Evolutionary conservation across 2,113 vertebrate genomes (phyloP), one percentile per base, ranked within the genome.

Genomic region (Leucoraja erinaceus): DNA sequence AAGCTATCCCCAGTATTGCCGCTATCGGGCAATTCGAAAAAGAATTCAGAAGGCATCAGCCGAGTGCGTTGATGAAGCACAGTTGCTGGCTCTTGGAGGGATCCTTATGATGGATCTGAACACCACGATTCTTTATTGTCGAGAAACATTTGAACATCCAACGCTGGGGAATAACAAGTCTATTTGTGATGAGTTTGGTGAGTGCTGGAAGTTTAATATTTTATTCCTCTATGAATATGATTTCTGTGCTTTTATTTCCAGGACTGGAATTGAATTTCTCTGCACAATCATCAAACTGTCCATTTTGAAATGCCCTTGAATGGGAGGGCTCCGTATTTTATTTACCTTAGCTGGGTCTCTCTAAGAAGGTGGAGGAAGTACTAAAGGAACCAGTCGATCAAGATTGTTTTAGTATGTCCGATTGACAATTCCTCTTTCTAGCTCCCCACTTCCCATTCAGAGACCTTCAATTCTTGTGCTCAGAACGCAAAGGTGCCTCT

Each of bases 1-100:
- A 76, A 97, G 97, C 94, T 97, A 96, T 94, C 97, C 96, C 0
- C 96, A 97, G 95, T 97, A 97, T 93, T 97, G 97, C 93, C 96
- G 97, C 84, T 97, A 95, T 77, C 96, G 96, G 93, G 96, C 96
- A 0, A 95, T 97, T 91, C 95, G 96, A 94, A 95, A 95, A 14
- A 95, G 97, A 7, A 94, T 97, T 93, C 95, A 95, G 93, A 95
- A 94, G 0, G 95, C 95, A 0, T 93, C 94, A 14, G 93, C 86
- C 0, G 93, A 93, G 0, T 66, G 81, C 70, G 94, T 95, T 5
- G 95, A 95, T 93, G 96, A 97, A 93, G 95, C 95, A 56, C 95
- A 96, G 93, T 94, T 97, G 90, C 93, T 97, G 94, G 96, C 97
- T 1, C 95, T 97, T 93, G 96, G 96, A 0, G 96, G 94, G 8